A percentile compares a stretch with the other conserved stretches of the same genome.
Conservation (phyloP, 2,888 invertebrate species). For the Spilosoma lubricipeda region DNA sequence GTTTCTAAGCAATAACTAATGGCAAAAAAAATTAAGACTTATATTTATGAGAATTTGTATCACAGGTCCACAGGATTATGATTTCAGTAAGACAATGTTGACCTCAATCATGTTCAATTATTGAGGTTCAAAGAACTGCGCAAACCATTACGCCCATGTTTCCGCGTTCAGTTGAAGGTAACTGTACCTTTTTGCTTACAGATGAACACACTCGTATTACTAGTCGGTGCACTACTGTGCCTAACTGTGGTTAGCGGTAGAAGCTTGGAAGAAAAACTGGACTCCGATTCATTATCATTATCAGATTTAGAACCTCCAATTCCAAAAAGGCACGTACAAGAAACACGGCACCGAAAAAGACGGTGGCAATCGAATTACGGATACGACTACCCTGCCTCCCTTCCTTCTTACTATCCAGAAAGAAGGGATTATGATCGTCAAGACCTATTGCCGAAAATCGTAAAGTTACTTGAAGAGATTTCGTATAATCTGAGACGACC, state of each 20-base stretch:
- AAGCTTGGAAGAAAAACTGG: constrained; percentile 57
- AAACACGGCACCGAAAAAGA: constrained; percentile 63
- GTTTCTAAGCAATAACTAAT: constrained; percentile 8
- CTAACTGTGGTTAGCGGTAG: constrained; percentile 60
- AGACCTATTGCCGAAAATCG: constrained; percentile 65
- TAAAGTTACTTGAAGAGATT: constrained; percentile 70
- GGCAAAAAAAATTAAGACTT: constrained; percentile 1
- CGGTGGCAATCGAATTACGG: constrained; percentile 68
- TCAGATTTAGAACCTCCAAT: constrained; percentile 50
- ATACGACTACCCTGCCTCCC: constrained; percentile 63
- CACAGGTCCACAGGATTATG: background rate
- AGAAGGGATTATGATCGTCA: constrained; percentile 66
- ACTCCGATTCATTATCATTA: constrained; percentile 43
- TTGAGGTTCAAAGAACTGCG: background rate
- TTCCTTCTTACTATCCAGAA: constrained; percentile 58
- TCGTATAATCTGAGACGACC: constrained; percentile 59
- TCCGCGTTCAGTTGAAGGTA: constrained; percentile 37
- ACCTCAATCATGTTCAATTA: background rate
- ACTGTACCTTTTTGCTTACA: constrained; percentile 53
- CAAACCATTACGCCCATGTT: constrained; percentile 6
- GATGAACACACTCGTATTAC: constrained; percentile 67
- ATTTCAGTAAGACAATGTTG: background rate
- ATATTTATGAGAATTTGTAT: background rate
- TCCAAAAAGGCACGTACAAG: constrained; percentile 49
- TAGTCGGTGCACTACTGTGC: constrained; percentile 60